Evolutionary conservation across 2,888 invertebrate species (phyloP), one percentile per base, ranked within the genome.

Genomic region (Apotomis turbidana): DNA sequence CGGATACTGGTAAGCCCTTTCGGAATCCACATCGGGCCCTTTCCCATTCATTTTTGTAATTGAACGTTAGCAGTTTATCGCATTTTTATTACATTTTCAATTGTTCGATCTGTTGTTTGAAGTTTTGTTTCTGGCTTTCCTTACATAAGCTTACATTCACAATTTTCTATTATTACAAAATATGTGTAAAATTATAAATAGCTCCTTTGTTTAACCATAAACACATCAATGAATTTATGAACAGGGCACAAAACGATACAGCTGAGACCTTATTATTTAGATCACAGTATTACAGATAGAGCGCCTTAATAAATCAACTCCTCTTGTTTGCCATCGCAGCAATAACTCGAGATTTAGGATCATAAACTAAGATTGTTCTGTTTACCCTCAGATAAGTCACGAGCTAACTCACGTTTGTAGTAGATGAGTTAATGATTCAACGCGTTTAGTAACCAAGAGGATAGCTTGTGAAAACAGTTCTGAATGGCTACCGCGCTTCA

Each of bases 291-390:
- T n/a, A 55, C 57, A 49, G 55, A 55, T 61, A 71, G 49, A 67
- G 61, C 61, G 38, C 57, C 41, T 57, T 61, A 57, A 58, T 73
- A 73, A 73, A 70, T 70, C 73, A 70, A 67, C 61, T 51, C 15
- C 60, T 61, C 66, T 61, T 67, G 66, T 70, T 60, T 57, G 60
- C 54, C 59, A 59, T 61, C 71, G 46, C 61, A 67, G 67, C 55
- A 55, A 71, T 71, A 67, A 67, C 61, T 71, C 41, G 55, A 71
- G 61, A 71, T 71, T 71, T 71, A 41, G 71, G 61, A 67, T 15
- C 67, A 61, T 67, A 61, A 67, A 61, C 67, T 57, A 57, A 61
- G 61, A 72, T 72, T 58, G 52, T 44, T 71, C 57, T 71, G 62
- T 68, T 71, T 68, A 72, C 68, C 71, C 68, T 52, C n/a, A 63